Conservation (phyloP, 2,113 vertebrate species). For the Euleptes europaea region DNA sequence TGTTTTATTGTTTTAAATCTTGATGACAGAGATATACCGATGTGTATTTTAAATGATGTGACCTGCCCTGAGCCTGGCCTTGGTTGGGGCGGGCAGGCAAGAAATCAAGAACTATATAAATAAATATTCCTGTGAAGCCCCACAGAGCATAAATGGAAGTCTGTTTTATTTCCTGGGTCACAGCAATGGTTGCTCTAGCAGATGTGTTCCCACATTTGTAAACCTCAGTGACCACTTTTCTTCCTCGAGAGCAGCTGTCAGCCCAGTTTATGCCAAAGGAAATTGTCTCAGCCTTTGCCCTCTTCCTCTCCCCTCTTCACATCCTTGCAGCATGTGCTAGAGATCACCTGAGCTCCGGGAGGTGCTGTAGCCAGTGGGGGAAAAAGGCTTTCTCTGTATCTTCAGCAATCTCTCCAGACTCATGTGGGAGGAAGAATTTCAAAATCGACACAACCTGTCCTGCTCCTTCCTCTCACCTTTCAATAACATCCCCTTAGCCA, state of each 20-base stretch:
- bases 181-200: background rate
- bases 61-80: too few relatives aligned
- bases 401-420: background rate
- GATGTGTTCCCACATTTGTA: background rate
- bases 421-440: background rate
- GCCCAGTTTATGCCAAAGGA: background rate
- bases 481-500: background rate
- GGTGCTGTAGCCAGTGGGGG: background rate
- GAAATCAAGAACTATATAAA: too few relatives aligned
- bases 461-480: background rate
- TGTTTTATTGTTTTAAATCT: too few relatives aligned
- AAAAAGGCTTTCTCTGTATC: background rate
- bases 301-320: background rate
- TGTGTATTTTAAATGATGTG: too few relatives aligned
- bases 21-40: too few relatives aligned
- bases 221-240: background rate
- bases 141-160: background rate
- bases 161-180: background rate
- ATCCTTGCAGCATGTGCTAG: background rate
- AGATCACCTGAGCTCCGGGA: background rate
- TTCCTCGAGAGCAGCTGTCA: background rate
- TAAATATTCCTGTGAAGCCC: background rate
- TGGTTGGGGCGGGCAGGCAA: too few relatives aligned
- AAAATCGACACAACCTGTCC: background rate
- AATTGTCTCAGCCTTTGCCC: background rate